Conservation (phyloP, 92 coral and sea anemone species). For the Zoanthus sansibaricus region DNA sequence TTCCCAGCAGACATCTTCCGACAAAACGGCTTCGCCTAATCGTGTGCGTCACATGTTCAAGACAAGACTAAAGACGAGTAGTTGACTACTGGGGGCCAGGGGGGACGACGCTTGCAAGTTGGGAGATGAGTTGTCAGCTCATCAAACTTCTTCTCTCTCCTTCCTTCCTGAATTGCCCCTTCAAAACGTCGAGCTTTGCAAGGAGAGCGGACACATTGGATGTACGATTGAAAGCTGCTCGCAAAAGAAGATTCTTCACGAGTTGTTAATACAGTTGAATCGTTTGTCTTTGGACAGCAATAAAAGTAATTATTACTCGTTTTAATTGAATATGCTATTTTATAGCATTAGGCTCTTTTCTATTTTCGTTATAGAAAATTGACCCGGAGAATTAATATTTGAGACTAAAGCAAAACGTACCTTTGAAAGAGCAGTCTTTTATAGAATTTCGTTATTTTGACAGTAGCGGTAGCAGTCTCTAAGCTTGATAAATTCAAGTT, state of each 20-base stretch:
- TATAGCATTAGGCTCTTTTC: background rate
- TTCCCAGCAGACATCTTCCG: slow-evolving; percentile 61
- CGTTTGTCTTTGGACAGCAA: slow-evolving; percentile 58
- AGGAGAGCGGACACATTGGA: slow-evolving; percentile 59
- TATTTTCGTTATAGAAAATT: background rate
- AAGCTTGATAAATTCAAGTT: too few species aligned
- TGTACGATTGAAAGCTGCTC: slow-evolving; percentile 83
- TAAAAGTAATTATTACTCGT: slow-evolving; percentile 45
- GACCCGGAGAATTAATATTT: background rate
- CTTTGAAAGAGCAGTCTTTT: too few species aligned
- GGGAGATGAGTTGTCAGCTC: slow-evolving; percentile 52
- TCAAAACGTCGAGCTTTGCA: slow-evolving; percentile 26
- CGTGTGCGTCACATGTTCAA: slow-evolving; percentile 66
- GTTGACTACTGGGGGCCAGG: slow-evolving; percentile 88
- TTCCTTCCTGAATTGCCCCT: slow-evolving; percentile 80
- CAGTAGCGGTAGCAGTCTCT: too few species aligned
- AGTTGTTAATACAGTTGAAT: slow-evolving; percentile 66
- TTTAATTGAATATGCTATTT: background rate
- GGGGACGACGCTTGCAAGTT: slow-evolving; percentile 42
- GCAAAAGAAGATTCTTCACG: slow-evolving; percentile 79
- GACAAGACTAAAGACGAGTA: slow-evolving; percentile 75
- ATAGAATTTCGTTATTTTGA: too few species aligned
- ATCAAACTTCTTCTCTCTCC: slow-evolving; percentile 58
- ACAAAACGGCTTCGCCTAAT: slow-evolving; percentile 59
- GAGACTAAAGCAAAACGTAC: background rate